These are phyloP conservation scores for Deroptyus accipitrinus DNA, from an alignment of 2,113 vertebrate species.

Conservation along the genomic window DNA sequence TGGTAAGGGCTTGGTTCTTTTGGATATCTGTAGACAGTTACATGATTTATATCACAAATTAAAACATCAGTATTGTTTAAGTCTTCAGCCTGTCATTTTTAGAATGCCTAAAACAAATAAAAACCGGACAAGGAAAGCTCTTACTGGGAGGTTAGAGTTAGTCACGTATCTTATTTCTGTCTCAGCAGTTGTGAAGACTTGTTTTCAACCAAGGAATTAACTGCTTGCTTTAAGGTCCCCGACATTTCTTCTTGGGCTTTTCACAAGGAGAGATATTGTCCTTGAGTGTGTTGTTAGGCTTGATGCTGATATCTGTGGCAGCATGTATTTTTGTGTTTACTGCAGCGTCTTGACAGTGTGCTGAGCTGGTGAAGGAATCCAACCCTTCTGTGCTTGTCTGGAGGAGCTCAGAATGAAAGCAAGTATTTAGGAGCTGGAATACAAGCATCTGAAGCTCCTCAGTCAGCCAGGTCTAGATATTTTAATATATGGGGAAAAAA, in stretches of 20 bases:
- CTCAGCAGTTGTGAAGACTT: neutral
- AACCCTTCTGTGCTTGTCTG: neutral
- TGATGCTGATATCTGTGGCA: neutral
- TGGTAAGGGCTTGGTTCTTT: constrained; percentile 31
- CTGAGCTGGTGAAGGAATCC: neutral
- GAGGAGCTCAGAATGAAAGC: neutral
- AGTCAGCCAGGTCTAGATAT: neutral
- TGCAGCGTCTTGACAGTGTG: neutral
- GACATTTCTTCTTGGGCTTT: neutral
- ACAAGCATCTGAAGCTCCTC: neutral
- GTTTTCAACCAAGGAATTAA: neutral
- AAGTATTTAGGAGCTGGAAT: neutral
- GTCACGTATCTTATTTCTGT: constrained; percentile 57
- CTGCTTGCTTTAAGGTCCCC: neutral
- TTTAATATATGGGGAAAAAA: neutral
- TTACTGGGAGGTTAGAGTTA: neutral
- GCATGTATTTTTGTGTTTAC: neutral
- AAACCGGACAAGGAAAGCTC: constrained; percentile 18
- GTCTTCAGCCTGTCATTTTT: constrained; percentile 46
- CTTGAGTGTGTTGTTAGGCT: neutral
- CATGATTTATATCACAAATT: constrained; percentile 23
- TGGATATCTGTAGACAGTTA: constrained; percentile 20
- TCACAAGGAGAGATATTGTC: neutral
- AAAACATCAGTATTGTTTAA: constrained; percentile 48
- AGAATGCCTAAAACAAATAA: constrained; percentile 46